phyloP scores from a whole-genome alignment of 2,113 vertebrate species.

The Chaenogobius annularis region DNA sequence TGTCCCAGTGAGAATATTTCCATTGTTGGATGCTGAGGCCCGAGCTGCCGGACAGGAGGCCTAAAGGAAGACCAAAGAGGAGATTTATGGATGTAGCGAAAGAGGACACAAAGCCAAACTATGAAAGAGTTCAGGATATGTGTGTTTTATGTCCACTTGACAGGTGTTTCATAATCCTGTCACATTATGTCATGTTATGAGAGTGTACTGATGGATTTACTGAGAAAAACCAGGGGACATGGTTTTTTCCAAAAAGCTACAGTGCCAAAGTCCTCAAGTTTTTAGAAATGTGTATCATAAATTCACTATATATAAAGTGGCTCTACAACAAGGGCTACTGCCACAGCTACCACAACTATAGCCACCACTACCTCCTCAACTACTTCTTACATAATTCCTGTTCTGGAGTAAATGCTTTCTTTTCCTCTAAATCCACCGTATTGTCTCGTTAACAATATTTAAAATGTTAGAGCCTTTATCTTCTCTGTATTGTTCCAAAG shows the following conservation, averaged over 20 bases:
- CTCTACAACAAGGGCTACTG: background rate
- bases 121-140: constrained; percentile 28
- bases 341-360: background rate
- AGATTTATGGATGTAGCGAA: background rate
- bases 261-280: background rate
- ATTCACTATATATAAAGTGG: background rate
- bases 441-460: constrained; percentile 17
- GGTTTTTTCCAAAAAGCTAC: constrained; percentile 14
- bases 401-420: no score
- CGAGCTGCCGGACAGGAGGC: background rate
- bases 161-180: constrained; percentile 17
- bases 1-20: background rate
- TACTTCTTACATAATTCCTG: no score
- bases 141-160: constrained; percentile 33
- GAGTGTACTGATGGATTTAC: constrained; percentile 37
- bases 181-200: constrained; percentile 13
- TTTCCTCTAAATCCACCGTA: no score
- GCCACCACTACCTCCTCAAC: background rate
- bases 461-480: constrained; percentile 21
- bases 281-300: background rate
- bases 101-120: constrained; percentile 2
- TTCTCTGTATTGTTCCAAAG: constrained; percentile 6
- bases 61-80: background rate
- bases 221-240: constrained; percentile 17
- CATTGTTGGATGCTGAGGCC: background rate